Evolutionary conservation across 2,113 vertebrate genomes (phyloP).

Genomic region (Tragelaphus strepsiceros): DNA sequence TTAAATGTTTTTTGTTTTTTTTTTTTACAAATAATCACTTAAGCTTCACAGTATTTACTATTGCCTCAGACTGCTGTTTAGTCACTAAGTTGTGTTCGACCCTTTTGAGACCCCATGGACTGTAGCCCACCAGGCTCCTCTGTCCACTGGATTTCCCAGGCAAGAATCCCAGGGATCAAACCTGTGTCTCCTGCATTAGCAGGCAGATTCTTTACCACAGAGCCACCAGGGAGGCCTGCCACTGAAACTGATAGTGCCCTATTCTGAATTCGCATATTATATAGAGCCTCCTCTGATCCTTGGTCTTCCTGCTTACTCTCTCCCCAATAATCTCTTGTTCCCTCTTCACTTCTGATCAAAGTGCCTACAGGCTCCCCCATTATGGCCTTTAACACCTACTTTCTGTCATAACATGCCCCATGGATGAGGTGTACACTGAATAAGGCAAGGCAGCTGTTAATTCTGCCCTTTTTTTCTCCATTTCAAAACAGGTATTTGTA

Average conservation of each 20-base stretch:
- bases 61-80: neutral
- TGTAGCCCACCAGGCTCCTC: neutral
- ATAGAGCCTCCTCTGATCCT: neutral
- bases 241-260: neutral
- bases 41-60: neutral
- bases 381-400: neutral
- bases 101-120: neutral
- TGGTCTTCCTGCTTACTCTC: neutral
- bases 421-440: neutral
- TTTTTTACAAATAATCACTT: neutral
- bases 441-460: neutral
- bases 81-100: neutral
- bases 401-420: neutral
- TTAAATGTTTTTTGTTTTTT: neutral
- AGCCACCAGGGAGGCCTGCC: neutral
- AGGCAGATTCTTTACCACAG: neutral
- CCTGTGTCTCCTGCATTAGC: neutral
- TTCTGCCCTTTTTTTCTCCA: neutral
- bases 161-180: neutral
- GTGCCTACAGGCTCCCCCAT: neutral
- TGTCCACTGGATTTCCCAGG: neutral
- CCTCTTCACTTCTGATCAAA: neutral
- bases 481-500: neutral
- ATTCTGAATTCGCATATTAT: neutral
- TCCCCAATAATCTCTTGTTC: neutral